Evolutionary conservation across 2,797 vertebrate species (phyloP), one percentile per base, ranked within the genome.

Genomic region (Catharus ustulatus): DNA sequence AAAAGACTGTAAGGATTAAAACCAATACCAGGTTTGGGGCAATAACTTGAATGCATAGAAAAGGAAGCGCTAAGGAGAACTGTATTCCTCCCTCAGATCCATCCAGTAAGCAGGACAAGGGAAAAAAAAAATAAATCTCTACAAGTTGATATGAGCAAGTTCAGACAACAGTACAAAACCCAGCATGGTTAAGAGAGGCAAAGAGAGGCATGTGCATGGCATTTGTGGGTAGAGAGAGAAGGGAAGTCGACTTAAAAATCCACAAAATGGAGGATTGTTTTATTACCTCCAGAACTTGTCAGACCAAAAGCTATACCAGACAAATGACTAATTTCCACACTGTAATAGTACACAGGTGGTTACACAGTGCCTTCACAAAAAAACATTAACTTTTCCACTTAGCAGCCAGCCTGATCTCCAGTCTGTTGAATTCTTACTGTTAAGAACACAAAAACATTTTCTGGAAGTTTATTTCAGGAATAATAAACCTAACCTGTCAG

Each of bases 241-340:
- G 26, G 55, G 74, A 95, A 93, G 52, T 89, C 0, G 1, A 86
- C 84, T 79, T 77, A 51, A 89, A 93, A 95, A 80, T 16, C 64
- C 84, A 93, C 84, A 96, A 89, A 89, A 95, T 93, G 78, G 45
- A 94, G 27, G 46, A 90, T 7, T 84, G 68, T 49, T 91, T 87
- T 90, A 95, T 89, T 95, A 90, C 84, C 92, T 94, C 87, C 84
- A 95, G 72, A 85, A 96, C 85, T 90, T 93, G 75, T 89, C 68
- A 94, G 78, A 83, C 84, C 92, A 95, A 95, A 94, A 95, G 77
- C 78, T 93, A 72, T 74, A 89, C 84, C 91, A 96, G 94, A 96
- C 92, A 90, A 97, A 95, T 92, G 68, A 95, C 81, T 96, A 89
- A 95, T 90, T 96, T 93, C 92, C 94, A 95, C 48, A 32, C 29